phyloP scores from a whole-genome alignment of 2,113 vertebrate genomes.

The Lota lota region DNA sequence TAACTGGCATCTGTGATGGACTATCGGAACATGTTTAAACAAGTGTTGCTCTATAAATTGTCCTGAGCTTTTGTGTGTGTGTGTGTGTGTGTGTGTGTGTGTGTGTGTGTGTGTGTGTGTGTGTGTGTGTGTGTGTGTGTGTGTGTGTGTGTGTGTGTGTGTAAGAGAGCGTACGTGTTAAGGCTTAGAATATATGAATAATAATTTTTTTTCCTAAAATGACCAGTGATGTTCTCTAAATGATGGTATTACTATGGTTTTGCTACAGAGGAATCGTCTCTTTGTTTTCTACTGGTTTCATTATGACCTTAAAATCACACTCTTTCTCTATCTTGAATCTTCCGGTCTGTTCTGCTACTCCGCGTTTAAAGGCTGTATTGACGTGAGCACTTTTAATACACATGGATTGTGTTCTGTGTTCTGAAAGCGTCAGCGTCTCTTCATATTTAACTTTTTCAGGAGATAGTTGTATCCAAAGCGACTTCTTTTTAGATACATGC shows the following conservation, averaged over 20 bases:
- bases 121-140: constrained; percentile 38
- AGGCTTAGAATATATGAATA: constrained; percentile 54
- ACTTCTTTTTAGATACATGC: no score
- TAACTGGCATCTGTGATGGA: constrained; percentile 6
- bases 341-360: not conserved
- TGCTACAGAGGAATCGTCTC: constrained; percentile 59
- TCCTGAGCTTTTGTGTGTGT: constrained; percentile 62
- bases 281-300: constrained; percentile 32
- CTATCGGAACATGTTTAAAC: constrained; percentile 3
- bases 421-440: no score
- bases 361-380: not conserved
- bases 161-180: constrained; percentile 36
- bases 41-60: constrained; percentile 40
- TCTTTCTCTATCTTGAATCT: constrained; percentile 1
- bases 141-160: not conserved
- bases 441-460: no score
- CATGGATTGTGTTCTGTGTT: not conserved
- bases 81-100: not conserved
- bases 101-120: constrained; percentile 39
- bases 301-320: constrained; percentile 17
- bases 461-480: no score
- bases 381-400: not conserved
- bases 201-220: constrained; percentile 36
- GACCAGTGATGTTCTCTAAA: constrained; percentile 31
- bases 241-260: constrained; percentile 64